These are phyloP conservation scores for Fringilla coelebs DNA, from an alignment of 2,797 vertebrate species.

Conservation along the genomic window DNA sequence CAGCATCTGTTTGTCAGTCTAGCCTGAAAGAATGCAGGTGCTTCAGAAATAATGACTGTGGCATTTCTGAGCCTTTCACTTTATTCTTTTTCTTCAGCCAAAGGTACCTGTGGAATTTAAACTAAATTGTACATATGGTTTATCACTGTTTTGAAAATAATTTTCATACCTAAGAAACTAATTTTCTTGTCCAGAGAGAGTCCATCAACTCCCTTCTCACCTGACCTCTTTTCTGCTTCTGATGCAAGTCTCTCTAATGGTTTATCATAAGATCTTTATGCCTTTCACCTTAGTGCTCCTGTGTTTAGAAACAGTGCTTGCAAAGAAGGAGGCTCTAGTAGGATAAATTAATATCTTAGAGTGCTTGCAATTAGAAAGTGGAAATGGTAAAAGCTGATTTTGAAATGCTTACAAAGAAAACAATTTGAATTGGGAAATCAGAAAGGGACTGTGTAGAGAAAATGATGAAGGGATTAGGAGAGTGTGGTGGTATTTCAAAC, in stretches of 20 bases:
- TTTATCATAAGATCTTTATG: not conserved
- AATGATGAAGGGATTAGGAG: constrained; percentile 17
- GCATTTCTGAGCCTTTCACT: not conserved
- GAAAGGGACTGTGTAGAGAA: not conserved
- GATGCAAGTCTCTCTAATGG: not conserved
- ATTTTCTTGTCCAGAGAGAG: not conserved
- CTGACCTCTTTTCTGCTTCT: not conserved
- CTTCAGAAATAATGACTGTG: not conserved
- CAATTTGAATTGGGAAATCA: not conserved
- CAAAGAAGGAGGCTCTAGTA: not conserved
- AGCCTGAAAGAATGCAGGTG: not conserved
- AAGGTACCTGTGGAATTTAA: not conserved
- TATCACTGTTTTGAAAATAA: not conserved
- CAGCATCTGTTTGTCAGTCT: not conserved
- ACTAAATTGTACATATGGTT: not conserved
- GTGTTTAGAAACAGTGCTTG: not conserved
- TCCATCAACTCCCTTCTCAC: not conserved
- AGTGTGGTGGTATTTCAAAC: not conserved
- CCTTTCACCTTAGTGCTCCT: not conserved
- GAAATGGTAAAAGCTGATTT: not conserved
- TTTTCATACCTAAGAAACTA: not conserved
- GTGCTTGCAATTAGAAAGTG: not conserved
- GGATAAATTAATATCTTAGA: not conserved
- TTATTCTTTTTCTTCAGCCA: not conserved
- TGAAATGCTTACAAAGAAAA: constrained; percentile 1